These are phyloP conservation scores for Eupithecia dodoneata DNA, from an alignment of 2,888 invertebrate genomes.

Conservation along the genomic window DNA sequence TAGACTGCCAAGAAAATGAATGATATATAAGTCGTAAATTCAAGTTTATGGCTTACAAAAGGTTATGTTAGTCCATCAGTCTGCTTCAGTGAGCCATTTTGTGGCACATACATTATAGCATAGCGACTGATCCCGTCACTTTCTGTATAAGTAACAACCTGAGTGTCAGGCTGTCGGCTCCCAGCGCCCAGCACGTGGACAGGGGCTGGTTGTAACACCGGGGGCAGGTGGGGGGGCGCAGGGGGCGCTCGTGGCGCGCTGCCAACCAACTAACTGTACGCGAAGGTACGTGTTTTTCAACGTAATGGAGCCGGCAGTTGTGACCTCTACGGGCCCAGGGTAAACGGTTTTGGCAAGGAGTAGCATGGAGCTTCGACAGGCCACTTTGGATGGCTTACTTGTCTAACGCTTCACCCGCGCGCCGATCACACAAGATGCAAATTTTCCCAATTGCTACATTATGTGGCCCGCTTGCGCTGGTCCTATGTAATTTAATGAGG, in stretches of 20 bases:
- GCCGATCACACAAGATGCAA: neutral
- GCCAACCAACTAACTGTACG: slow-evolving; percentile 4
- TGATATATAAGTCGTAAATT: neutral
- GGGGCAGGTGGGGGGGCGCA: neutral
- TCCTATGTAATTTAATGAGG: neutral
- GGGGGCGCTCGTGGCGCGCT: neutral
- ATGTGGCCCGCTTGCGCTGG: neutral
- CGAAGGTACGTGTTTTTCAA: slow-evolving; percentile 13
- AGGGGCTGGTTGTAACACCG: neutral
- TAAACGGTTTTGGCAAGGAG: neutral
- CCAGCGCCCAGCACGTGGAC: neutral
- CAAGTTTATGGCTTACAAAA: neutral
- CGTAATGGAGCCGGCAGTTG: slow-evolving; percentile 4
- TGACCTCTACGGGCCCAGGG: neutral
- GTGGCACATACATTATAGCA: neutral
- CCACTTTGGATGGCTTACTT: neutral
- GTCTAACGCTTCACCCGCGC: neutral
- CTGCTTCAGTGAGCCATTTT: neutral
- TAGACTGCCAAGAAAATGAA: neutral
- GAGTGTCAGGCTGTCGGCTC: neutral
- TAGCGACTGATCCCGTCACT: neutral
- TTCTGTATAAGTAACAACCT: neutral
- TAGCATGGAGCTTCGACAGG: neutral
- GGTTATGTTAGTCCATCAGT: neutral
- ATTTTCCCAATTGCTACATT: neutral